Percentiles rank a stretch among this genome's conserved stretches.
Evolutionary conservation across 2,113 vertebrate genomes (phyloP).

Genomic region (Typhlomys cinereus): DNA sequence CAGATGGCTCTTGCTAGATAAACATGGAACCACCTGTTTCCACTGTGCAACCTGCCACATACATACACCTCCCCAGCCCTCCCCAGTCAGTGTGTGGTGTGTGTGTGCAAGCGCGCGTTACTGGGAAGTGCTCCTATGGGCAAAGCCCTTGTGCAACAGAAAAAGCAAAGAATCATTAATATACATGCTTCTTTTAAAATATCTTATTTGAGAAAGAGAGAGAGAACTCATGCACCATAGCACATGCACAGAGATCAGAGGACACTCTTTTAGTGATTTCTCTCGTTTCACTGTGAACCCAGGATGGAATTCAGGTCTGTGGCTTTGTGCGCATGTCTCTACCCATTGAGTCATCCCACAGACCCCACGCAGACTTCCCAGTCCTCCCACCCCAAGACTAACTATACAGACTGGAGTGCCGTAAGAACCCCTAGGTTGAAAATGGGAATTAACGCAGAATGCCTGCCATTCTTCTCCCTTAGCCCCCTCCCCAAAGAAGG

Average conservation of each 20-base stretch:
- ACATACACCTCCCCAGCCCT: rapidly evolving
- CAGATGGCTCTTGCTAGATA: background rate
- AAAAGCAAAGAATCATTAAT: background rate
- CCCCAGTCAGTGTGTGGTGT: too few relatives aligned
- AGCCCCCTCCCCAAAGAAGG: rapidly evolving
- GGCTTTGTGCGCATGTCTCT: too few relatives aligned
- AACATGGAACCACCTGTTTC: background rate
- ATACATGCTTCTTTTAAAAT: too few relatives aligned
- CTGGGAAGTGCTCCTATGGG: background rate
- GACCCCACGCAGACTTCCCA: rapidly evolving
- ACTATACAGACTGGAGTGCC: background rate
- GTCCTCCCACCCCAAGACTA: too few relatives aligned
- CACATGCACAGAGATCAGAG: too few relatives aligned
- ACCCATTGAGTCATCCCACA: too few relatives aligned
- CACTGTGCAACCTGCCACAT: background rate
- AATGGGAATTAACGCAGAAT: background rate
- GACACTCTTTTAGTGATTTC: too few relatives aligned
- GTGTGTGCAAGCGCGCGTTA: too few relatives aligned
- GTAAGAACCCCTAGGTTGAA: background rate
- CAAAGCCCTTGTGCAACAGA: background rate
- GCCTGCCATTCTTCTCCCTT: background rate
- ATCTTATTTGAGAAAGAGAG: too few relatives aligned
- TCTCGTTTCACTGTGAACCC: too few relatives aligned
- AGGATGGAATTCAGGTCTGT: too few relatives aligned
- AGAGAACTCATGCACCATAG: too few relatives aligned